These are phyloP conservation scores for Corbicula japonica DNA, from an alignment of 2,888 invertebrate genomes.

Conservation along the genomic window DNA sequence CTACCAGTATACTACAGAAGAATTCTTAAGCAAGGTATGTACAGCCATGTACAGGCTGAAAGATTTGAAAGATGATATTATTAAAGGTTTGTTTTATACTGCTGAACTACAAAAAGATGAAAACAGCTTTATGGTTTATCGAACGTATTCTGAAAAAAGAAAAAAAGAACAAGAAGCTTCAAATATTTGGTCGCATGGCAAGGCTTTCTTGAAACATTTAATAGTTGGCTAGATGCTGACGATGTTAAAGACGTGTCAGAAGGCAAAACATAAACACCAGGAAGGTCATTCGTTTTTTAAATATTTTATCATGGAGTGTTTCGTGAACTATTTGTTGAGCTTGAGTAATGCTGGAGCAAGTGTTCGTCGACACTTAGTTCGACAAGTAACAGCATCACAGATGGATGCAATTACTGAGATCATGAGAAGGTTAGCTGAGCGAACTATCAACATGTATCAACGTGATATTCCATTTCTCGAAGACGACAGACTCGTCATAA, in stretches of 20 bases:
- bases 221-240: constrained; percentile 53
- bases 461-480: background rate
- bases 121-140: too few species aligned
- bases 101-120: too few species aligned
- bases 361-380: constrained; percentile 5
- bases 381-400: background rate
- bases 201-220: constrained; percentile 52
- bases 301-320: constrained; percentile 14
- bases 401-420: constrained; percentile 11
- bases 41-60: too few species aligned
- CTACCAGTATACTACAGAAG: too few species aligned
- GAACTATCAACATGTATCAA: constrained; percentile 4
- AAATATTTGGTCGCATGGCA: constrained; percentile 57
- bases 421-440: background rate
- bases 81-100: too few species aligned
- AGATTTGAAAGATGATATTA: too few species aligned
- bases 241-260: constrained; percentile 42
- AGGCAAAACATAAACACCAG: constrained; percentile 8
- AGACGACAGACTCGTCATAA: background rate
- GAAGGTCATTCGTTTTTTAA: background rate
- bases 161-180: constrained; percentile 39
- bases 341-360: background rate
- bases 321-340: constrained; percentile 4
- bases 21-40: too few species aligned
- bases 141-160: too few species aligned